Evolutionary conservation across 1,140 invertebrate genomes (phyloP), one percentile per base, ranked within the genome.

Genomic region (Heliothis subflexa): DNA sequence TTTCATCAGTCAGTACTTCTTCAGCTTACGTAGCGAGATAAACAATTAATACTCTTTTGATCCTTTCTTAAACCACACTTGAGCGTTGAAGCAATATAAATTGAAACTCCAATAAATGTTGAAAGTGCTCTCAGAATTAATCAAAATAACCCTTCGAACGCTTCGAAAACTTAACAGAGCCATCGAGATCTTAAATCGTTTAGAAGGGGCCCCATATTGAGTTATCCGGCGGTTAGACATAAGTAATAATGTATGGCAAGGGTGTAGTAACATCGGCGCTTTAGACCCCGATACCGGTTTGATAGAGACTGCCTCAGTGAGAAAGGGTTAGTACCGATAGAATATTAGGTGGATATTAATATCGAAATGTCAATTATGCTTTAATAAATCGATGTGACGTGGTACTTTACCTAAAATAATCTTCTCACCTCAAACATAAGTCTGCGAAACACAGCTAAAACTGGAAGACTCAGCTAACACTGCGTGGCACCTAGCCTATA

Each of bases 171-270:
- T 78, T 83, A 81, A 78, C 75, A 82, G 62, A 78, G 70, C 78
- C 83, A 77, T 80, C 78, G 78, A 82, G 77, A 84, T 81, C 78
- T 84, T 80, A 82, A 84, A 84, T 84, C 76, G 83, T 55, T 84
- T 78, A 79, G 81, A 82, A 82, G 80, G 80, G 74, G 62, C 75
- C 81, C 62, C 71, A 80, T 82, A 84, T 84, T 82, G 81, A 84
- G 79, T 83, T 84, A 84, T 82, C 79, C 74, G 66, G 64, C 70
- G 78, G 80, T 80, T 81, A 78, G 47, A 80, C 80, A 73, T 75
- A 68, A 79, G 83, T 84, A 82, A 84, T 84, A 82, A 84, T 84
- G 81, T 82, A 84, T 84, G 81, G 78, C 64, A 78, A 74, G 81
- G 81, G 81, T 78, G 76, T 68, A 64, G 49, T 70, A 71, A 74